Conservation (phyloP, 2,888 invertebrate genomes). For the Willowsia nigromaculata region DNA sequence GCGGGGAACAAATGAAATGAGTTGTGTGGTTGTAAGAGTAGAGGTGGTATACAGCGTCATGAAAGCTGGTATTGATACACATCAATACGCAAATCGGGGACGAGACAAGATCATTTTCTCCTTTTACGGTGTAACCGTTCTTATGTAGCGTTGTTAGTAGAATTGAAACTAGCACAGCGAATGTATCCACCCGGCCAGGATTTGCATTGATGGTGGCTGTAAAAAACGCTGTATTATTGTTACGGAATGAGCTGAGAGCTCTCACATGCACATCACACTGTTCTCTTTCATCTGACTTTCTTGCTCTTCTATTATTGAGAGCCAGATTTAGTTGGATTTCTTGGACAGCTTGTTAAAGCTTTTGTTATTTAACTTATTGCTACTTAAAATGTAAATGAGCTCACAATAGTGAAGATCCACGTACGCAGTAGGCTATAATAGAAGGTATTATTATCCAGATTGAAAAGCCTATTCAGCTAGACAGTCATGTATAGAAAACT, state of each 20-base stretch:
- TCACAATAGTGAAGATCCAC: conserved; percentile 51
- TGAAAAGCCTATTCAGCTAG: conserved; percentile 31
- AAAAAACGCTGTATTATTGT: neutral
- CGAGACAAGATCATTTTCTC: conserved; percentile 67
- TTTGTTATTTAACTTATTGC: conserved; percentile 52
- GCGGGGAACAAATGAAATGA: neutral
- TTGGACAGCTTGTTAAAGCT: conserved; percentile 63
- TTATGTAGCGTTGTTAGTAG: conserved; percentile 39
- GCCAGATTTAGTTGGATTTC: conserved; percentile 38
- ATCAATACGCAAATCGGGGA: conserved; percentile 69
- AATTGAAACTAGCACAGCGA: conserved; percentile 2
- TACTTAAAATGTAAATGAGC: conserved; percentile 70
- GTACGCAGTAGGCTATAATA: conserved; percentile 19
- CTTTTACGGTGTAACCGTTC: conserved; percentile 63
- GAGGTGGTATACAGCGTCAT: neutral
- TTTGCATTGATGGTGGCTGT: neutral
- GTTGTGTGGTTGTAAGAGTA: neutral
- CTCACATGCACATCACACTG: neutral
- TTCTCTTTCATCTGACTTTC: neutral
- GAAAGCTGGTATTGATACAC: conserved; percentile 41
- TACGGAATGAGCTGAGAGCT: neutral
- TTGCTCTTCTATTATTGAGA: conserved; percentile 16
- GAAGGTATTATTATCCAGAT: conserved; percentile 8
- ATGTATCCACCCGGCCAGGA: conserved; percentile 49
- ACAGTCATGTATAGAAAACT: neutral